These are phyloP conservation scores for Pandion haliaetus DNA, from an alignment of 2,113 vertebrate species.

Conservation along the genomic window DNA sequence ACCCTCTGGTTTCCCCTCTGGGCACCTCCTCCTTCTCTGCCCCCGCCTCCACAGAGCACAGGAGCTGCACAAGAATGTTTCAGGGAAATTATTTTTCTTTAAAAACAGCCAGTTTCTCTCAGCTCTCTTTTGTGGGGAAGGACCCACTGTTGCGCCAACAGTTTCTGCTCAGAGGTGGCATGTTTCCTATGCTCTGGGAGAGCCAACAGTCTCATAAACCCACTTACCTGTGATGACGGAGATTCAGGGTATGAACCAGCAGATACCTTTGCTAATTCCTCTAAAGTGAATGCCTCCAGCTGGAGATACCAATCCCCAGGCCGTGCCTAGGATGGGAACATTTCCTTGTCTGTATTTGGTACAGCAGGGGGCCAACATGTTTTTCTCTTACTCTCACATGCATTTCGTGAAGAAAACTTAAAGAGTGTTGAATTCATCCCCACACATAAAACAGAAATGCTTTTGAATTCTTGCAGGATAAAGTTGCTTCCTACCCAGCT, in stretches of 20 bases:
- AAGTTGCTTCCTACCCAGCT: background rate
- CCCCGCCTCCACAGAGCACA: background rate
- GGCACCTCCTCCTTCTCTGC: background rate
- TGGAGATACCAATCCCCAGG: background rate
- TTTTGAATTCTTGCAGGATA: background rate
- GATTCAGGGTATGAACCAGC: background rate
- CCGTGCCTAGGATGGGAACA: background rate
- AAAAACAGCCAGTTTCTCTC: background rate
- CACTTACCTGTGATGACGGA: background rate
- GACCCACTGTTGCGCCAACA: background rate
- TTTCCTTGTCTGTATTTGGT: background rate
- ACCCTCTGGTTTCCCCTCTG: background rate
- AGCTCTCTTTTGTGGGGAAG: background rate
- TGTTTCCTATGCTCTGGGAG: background rate
- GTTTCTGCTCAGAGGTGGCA: rapidly evolving
- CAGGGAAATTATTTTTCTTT: background rate
- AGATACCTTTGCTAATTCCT: background rate
- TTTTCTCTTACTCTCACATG: background rate
- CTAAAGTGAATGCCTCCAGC: background rate
- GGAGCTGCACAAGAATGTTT: background rate
- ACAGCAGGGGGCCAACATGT: background rate
- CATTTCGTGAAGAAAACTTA: background rate
- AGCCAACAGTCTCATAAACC: background rate
- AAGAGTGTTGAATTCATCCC: background rate
- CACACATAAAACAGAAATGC: background rate